phyloP scores from a whole-genome alignment of 2,888 invertebrate genomes.

The Ophion costatus region DNA sequence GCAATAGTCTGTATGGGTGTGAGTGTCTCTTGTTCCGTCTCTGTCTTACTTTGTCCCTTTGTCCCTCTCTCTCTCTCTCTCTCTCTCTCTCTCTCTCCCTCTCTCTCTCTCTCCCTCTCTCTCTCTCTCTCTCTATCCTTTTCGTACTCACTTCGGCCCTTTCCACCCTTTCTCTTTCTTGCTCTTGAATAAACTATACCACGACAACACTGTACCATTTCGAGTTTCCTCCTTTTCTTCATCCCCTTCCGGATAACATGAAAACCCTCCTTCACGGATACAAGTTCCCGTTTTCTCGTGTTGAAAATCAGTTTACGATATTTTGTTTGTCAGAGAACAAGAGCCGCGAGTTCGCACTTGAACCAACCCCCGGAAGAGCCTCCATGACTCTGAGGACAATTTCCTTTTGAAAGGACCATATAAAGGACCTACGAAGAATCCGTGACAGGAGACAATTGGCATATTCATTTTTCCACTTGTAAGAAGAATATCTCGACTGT shows the following conservation, averaged over 20 bases:
- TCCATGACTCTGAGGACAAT: too few relatives aligned
- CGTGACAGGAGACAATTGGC: too few relatives aligned
- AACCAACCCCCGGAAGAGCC: too few relatives aligned
- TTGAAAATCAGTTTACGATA: conserved; percentile 9
- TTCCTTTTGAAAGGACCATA: too few relatives aligned
- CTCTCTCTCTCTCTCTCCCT: too few relatives aligned
- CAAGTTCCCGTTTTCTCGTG: not conserved
- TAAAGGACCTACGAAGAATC: not conserved
- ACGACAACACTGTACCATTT: conserved; percentile 2
- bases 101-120: not conserved
- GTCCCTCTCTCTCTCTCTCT: not conserved
- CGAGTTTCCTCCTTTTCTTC: conserved; percentile 8
- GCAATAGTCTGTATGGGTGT: conserved; percentile 70
- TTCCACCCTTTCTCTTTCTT: too few relatives aligned
- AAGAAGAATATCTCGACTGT: too few relatives aligned
- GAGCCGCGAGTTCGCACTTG: not conserved
- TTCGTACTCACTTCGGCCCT: too few relatives aligned
- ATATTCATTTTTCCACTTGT: too few relatives aligned
- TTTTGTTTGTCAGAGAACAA: not conserved
- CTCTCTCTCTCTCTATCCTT: too few relatives aligned
- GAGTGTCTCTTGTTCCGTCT: conserved; percentile 14
- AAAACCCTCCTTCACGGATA: conserved; percentile 26
- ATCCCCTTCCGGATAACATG: conserved; percentile 25
- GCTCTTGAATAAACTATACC: conserved; percentile 10
- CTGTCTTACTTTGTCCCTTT: conserved; percentile 12